A percentile compares a stretch with the other conserved stretches of the same genome.
phyloP scores from a whole-genome alignment of 2,113 vertebrate species.

The Stictonetta naevosa region DNA sequence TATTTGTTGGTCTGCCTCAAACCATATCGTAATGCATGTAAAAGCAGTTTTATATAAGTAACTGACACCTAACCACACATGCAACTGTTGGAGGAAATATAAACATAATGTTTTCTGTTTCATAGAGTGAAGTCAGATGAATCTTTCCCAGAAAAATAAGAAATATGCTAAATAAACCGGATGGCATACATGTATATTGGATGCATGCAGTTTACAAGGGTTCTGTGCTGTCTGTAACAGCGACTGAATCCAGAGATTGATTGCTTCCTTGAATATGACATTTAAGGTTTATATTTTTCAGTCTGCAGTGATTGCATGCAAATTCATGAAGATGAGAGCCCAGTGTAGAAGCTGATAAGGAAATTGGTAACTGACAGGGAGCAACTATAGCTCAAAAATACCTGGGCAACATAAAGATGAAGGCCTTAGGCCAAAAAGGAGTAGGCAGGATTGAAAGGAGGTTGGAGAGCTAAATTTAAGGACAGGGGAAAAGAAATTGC shows the following conservation, averaged over 20 bases:
- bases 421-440: neutral
- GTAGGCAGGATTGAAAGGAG: neutral
- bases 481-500: neutral
- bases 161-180: neutral
- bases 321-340: neutral
- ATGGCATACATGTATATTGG: neutral
- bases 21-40: neutral
- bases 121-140: neutral
- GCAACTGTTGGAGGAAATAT: neutral
- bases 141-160: neutral
- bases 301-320: neutral
- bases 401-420: neutral
- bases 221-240: neutral
- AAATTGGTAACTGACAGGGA: neutral
- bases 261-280: neutral
- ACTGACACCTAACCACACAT: neutral
- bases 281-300: neutral
- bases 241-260: neutral
- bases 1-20: neutral
- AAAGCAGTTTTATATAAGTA: neutral
- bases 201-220: neutral
- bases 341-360: neutral
- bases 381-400: neutral
- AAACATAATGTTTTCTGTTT: neutral
- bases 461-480: neutral